Conservation (phyloP, 2,113 vertebrate genomes). For the Cinclus mexicanus region DNA sequence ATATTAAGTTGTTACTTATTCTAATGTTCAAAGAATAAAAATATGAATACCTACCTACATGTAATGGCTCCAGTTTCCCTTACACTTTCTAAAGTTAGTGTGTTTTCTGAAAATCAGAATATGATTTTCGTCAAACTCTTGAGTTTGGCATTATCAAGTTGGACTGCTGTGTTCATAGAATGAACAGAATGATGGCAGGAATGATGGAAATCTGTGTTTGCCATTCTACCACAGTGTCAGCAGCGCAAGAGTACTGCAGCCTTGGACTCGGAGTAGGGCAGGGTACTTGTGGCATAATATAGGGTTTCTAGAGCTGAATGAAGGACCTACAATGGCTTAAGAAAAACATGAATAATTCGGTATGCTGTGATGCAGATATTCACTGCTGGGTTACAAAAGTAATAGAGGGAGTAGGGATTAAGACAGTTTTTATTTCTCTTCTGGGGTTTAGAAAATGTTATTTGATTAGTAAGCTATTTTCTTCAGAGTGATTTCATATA, state of each 20-base stretch:
- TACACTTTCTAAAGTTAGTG: not conserved
- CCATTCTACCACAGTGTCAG: not conserved
- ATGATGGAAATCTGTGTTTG: not conserved
- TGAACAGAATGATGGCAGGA: not conserved
- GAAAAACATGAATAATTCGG: not conserved
- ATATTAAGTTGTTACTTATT: not conserved
- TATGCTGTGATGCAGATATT: not conserved
- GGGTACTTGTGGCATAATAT: not conserved
- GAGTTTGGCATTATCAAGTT: not conserved
- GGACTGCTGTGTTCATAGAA: not conserved
- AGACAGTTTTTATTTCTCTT: not conserved
- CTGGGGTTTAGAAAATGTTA: not conserved
- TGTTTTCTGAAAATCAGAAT: not conserved
- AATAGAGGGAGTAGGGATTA: not conserved
- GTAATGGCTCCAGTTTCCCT: not conserved
- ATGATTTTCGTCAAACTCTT: not conserved
- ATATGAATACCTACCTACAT: not conserved
- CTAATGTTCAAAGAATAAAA: not conserved
- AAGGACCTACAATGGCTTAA: not conserved
- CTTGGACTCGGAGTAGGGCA: not conserved
- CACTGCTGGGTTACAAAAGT: not conserved
- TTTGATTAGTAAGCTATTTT: not conserved
- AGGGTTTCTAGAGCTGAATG: not conserved
- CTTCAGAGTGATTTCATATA: not conserved
- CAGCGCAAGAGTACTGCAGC: not conserved